phyloP scores from a whole-genome alignment of 2,797 vertebrate genomes.

The Enteromius fasciolatus region DNA sequence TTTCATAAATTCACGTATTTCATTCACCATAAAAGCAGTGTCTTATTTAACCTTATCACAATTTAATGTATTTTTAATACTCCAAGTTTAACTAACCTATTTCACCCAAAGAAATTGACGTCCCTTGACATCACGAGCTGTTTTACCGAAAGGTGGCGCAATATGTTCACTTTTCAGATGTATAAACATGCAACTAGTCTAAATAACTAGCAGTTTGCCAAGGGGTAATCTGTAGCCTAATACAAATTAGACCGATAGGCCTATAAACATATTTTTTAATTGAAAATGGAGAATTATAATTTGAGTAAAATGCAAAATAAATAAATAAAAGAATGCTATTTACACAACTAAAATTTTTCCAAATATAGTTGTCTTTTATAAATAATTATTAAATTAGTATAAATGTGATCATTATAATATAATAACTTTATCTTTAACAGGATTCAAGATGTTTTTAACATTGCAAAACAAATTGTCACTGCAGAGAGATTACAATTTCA shows the following conservation, averaged over 20 bases:
- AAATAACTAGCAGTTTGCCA: not conserved
- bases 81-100: not conserved
- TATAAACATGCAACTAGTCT: not conserved
- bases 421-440: too few species aligned
- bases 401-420: not conserved
- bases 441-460: too few species aligned
- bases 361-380: not conserved
- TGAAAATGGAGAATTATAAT: not conserved
- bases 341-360: not conserved
- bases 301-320: not conserved
- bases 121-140: not conserved
- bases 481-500: too few species aligned
- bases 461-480: too few species aligned
- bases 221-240: not conserved
- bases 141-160: conserved; percentile 41
- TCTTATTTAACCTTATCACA: too few species aligned
- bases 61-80: too few species aligned
- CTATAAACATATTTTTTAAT: too few species aligned
- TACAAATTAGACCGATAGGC: not conserved
- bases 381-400: not conserved
- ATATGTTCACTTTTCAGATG: not conserved
- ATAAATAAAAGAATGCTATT: not conserved
- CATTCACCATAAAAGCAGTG: too few species aligned
- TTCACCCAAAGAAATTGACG: not conserved
- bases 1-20: not conserved